Evolutionary conservation across 2,797 vertebrate species (phyloP).

Genomic region (Luscinia luscinia): DNA sequence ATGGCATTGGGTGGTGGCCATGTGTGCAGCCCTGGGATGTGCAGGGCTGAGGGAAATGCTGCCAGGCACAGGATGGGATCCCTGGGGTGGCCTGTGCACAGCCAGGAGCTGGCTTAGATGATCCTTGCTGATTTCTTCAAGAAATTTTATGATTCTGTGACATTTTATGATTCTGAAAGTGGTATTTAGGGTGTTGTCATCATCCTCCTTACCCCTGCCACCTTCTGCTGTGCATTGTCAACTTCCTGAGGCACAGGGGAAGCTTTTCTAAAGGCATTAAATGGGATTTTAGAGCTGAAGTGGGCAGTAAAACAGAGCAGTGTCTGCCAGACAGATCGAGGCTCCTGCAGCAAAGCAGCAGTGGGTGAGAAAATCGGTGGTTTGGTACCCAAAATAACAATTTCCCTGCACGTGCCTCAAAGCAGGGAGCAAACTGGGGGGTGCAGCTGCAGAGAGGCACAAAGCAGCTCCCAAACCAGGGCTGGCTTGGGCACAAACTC

Average conservation of each 20-base stretch:
- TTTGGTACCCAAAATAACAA: not conserved
- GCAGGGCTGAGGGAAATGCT: rapidly evolving
- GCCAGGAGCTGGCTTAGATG: not conserved
- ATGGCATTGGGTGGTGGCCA: rapidly evolving
- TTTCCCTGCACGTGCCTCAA: not conserved
- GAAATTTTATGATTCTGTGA: rapidly evolving
- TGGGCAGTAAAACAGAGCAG: not conserved
- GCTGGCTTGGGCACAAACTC: constrained; percentile 26
- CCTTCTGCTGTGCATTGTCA: not conserved
- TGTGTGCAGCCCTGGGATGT: rapidly evolving
- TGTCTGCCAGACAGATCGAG: rapidly evolving
- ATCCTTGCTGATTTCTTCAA: not conserved
- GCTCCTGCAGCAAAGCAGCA: not conserved
- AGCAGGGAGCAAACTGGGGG: not conserved
- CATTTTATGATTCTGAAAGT: not conserved
- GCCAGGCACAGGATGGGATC: not conserved
- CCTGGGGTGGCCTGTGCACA: not conserved
- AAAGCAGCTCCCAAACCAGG: not conserved
- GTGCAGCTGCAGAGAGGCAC: not conserved
- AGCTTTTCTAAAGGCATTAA: not conserved
- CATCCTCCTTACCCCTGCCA: not conserved
- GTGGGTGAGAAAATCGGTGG: not conserved
- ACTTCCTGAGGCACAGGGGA: not conserved
- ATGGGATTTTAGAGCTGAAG: not conserved
- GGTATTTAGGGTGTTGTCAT: not conserved